These are phyloP conservation scores for Phoeniculus purpureus DNA, from an alignment of 2,797 vertebrate species.

Conservation along the genomic window DNA sequence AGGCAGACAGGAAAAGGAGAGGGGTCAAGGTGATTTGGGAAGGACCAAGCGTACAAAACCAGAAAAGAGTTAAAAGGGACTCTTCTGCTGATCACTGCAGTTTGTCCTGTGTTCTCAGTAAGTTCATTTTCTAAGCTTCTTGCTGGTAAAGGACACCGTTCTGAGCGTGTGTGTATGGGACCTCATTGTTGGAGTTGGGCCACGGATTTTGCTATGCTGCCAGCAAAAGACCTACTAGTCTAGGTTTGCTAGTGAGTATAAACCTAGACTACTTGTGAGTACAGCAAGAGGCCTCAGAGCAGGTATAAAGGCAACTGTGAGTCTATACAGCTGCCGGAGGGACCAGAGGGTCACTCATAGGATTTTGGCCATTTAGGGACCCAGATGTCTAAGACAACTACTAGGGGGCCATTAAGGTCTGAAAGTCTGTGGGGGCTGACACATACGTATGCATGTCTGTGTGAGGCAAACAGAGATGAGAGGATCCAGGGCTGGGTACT, in stretches of 20 bases:
- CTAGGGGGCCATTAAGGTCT: neutral
- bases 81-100: accelerated
- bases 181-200: neutral
- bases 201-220: accelerated
- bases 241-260: accelerated
- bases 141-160: neutral
- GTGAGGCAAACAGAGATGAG: neutral
- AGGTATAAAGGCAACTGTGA: neutral
- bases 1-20: neutral
- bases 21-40: neutral
- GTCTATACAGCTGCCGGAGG: neutral
- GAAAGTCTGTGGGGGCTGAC: neutral
- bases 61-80: neutral
- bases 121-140: neutral
- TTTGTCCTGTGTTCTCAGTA: neutral
- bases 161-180: neutral
- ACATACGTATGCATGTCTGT: neutral
- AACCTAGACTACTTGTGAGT: neutral
- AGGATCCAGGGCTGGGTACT: neutral
- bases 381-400: neutral
- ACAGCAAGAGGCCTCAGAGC: neutral
- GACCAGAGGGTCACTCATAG: too few relatives aligned
- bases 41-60: neutral
- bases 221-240: neutral
- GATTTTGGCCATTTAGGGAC: accelerated